These are phyloP conservation scores for Nebria ingens DNA, from an alignment of 1,140 invertebrate genomes.

Conservation along the genomic window DNA sequence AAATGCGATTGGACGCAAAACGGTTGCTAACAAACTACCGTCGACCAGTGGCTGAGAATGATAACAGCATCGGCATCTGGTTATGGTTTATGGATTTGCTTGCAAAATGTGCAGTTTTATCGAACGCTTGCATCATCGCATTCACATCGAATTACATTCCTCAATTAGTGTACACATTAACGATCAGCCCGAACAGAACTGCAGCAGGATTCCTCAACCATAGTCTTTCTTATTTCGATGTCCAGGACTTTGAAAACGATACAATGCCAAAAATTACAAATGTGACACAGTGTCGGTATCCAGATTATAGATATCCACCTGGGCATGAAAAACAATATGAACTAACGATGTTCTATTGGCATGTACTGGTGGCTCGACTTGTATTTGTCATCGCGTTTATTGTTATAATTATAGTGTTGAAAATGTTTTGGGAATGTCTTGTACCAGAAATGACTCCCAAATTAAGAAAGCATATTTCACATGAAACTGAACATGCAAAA, in stretches of 20 bases:
- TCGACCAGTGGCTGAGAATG: constrained; percentile 55
- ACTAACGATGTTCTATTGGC: constrained; percentile 64
- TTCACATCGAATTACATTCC: constrained; percentile 79
- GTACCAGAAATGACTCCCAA: constrained; percentile 69
- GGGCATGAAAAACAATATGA: constrained; percentile 44
- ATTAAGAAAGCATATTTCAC: constrained; percentile 63
- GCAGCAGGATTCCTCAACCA: constrained; percentile 63
- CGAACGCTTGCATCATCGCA: constrained; percentile 60
- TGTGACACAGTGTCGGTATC: constrained; percentile 41
- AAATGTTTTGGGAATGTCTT: constrained; percentile 65
- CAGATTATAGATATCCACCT: constrained; percentile 46
- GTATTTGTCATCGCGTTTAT: constrained; percentile 84
- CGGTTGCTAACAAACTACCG: constrained; percentile 63
- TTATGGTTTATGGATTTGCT: constrained; percentile 56
- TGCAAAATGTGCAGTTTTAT: constrained; percentile 60
- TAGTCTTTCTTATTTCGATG: constrained; percentile 55
- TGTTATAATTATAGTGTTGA: constrained; percentile 68
- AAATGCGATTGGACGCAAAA: constrained; percentile 66
- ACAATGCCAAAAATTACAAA: constrained; percentile 43
- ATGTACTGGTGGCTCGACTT: constrained; percentile 61
- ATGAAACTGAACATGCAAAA: constrained; percentile 61
- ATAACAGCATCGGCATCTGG: constrained; percentile 68
- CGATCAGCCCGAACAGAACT: constrained; percentile 38
- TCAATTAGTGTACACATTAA: constrained; percentile 57
- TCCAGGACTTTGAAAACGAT: constrained; percentile 41